These are phyloP conservation scores for Hemiscyllium ocellatum DNA, from an alignment of 2,113 vertebrate species.

Conservation along the genomic window DNA sequence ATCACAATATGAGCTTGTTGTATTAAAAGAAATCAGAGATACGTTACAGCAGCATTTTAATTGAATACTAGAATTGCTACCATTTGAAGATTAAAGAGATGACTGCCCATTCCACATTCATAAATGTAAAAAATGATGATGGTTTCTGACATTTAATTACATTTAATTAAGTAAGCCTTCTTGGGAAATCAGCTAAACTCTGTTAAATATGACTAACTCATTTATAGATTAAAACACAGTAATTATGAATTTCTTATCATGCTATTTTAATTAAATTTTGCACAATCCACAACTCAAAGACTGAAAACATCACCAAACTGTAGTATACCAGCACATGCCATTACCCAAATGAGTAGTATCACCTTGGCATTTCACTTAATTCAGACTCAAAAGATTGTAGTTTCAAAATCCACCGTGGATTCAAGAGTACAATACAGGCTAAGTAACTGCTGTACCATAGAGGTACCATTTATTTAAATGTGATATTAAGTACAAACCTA, in stretches of 20 bases:
- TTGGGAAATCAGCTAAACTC: constrained; percentile 2
- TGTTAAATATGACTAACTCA: not conserved
- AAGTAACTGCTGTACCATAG: not conserved
- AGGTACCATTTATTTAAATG: not conserved
- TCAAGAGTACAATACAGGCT: not conserved
- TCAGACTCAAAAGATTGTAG: not conserved
- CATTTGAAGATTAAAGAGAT: not conserved
- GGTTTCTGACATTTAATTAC: not conserved
- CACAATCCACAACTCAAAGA: not conserved
- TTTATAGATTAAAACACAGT: not conserved
- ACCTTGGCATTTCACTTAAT: not conserved
- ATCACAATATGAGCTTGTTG: not conserved
- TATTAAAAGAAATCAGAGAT: not conserved
- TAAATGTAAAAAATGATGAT: not conserved
- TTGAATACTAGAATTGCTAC: not conserved
- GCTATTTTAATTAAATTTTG: constrained; percentile 14
- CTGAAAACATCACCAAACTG: not conserved
- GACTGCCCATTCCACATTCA: not conserved
- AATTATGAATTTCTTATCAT: not conserved
- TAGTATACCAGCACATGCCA: not conserved
- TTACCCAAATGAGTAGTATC: not conserved
- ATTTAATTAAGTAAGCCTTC: constrained; percentile 10
- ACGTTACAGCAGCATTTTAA: not conserved
- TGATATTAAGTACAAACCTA: not conserved
- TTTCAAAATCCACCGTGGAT: not conserved